Conservation (phyloP, 2,113 vertebrate species). For the Sorex araneus region DNA sequence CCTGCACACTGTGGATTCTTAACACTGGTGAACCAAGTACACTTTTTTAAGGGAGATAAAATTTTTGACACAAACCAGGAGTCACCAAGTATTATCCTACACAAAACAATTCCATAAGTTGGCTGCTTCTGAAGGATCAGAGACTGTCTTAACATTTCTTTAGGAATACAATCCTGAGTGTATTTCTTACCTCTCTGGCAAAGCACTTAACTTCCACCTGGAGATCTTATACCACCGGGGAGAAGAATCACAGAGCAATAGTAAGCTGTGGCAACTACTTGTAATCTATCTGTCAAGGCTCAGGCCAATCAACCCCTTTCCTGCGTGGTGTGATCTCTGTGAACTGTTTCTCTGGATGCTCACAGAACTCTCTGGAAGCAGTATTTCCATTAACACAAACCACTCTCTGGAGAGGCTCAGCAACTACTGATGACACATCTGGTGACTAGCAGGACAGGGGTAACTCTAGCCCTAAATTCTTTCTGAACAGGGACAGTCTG, state of each 20-base stretch:
- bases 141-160: neutral
- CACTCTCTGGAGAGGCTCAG: neutral
- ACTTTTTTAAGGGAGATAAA: neutral
- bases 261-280: neutral
- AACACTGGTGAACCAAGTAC: too few relatives aligned
- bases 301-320: neutral
- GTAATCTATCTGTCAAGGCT: neutral
- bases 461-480: neutral
- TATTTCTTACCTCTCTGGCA: neutral
- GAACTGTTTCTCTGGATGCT: neutral
- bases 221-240: neutral
- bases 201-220: neutral
- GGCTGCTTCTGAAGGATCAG: neutral
- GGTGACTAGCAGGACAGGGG: too few relatives aligned
- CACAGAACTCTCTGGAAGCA: neutral
- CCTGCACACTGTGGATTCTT: neutral
- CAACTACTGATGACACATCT: neutral
- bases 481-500: too few relatives aligned
- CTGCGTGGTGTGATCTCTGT: neutral
- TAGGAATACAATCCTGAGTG: neutral
- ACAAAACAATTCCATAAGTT: neutral
- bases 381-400: fast-evolving
- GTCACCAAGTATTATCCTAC: neutral
- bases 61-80: neutral
- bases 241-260: neutral